Percentiles rank a stretch among this genome's conserved stretches.
phyloP scores from a whole-genome alignment of 2,888 invertebrate genomes.

The Gastracanthus pulcherrimus region DNA sequence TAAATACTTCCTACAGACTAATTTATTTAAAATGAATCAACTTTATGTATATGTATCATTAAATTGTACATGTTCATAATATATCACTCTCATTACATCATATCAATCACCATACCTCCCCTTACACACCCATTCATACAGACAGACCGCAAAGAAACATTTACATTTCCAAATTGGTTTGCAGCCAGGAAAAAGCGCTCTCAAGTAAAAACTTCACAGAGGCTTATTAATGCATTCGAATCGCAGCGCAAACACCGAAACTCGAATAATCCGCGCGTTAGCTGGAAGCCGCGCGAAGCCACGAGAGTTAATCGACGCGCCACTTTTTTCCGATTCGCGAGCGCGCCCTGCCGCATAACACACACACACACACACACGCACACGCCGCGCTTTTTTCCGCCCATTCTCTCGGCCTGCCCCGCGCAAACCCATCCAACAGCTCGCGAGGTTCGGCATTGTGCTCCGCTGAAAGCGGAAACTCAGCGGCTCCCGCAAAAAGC shows the following conservation, averaged over 20 bases:
- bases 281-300: neutral
- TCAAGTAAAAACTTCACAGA: neutral
- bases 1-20: no score
- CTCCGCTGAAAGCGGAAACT: slow-evolving; percentile 21
- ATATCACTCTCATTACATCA: no score
- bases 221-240: slow-evolving; percentile 15
- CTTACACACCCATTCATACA: no score
- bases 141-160: no score
- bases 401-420: no score
- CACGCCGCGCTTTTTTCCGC: no score
- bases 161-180: no score
- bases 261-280: neutral
- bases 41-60: no score
- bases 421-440: slow-evolving; percentile 16
- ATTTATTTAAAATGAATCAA: no score
- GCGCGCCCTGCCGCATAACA: neutral
- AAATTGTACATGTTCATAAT: no score
- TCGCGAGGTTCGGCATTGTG: neutral
- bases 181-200: neutral
- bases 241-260: neutral
- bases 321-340: neutral
- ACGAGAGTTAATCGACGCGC: neutral
- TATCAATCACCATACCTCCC: no score
- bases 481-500: slow-evolving; percentile 14
- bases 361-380: no score